Evolutionary conservation across 1,140 invertebrate genomes (phyloP).

Genomic region (Muscidifurax raptorellus): DNA sequence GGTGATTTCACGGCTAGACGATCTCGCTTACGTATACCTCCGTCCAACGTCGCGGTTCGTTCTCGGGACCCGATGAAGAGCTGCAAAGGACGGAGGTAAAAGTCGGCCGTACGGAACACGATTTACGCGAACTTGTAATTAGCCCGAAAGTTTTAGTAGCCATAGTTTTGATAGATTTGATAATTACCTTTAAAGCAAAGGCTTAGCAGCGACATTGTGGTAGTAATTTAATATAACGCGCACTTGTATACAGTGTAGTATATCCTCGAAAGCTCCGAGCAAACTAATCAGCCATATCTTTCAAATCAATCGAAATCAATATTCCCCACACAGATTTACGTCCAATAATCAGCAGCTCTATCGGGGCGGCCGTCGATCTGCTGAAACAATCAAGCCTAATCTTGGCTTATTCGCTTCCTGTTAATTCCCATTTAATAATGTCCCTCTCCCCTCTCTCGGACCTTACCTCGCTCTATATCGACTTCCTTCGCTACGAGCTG

Average conservation of each 20-base stretch:
- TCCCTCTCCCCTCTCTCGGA: conserved; percentile 17
- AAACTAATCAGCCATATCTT: neutral
- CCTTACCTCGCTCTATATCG: conserved; percentile 47
- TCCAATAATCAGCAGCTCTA: neutral
- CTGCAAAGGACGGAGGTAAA: neutral
- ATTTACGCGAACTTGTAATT: neutral
- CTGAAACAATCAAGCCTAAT: conserved; percentile 36
- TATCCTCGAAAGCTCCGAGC: too few relatives aligned
- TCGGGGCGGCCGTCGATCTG: conserved; percentile 51
- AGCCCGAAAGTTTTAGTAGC: neutral
- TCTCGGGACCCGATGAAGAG: neutral
- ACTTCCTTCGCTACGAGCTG: conserved; percentile 51
- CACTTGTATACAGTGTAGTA: too few relatives aligned
- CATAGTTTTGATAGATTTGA: neutral
- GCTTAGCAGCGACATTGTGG: too few relatives aligned
- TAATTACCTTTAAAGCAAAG: too few relatives aligned
- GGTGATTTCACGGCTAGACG: conserved; percentile 42
- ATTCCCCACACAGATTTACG: neutral
- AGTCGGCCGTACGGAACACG: neutral
- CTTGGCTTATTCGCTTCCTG: neutral
- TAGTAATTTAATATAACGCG: too few relatives aligned
- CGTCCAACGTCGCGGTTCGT: neutral
- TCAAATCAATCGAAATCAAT: conserved; percentile 7
- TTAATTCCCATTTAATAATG: conserved; percentile 40
- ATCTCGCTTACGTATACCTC: conserved; percentile 1